These are phyloP conservation scores for Leucania comma DNA, from an alignment of 2,888 invertebrate genomes.

Conservation along the genomic window DNA sequence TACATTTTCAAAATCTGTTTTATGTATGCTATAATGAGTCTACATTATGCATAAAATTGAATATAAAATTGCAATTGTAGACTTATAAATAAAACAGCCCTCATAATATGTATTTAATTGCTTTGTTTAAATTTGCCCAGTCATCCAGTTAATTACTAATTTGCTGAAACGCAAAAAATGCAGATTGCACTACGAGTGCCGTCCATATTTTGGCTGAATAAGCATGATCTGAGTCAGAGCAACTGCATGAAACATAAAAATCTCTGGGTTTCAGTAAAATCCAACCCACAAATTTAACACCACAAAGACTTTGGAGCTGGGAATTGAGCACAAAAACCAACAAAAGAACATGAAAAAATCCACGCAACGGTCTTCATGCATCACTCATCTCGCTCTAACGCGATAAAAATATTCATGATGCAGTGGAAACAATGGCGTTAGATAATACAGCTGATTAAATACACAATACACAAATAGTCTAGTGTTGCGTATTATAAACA, in stretches of 20 bases:
- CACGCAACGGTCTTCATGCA: constrained; percentile 83
- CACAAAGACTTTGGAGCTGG: constrained; percentile 57
- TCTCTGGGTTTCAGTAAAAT: constrained; percentile 35
- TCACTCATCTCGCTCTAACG: constrained; percentile 83
- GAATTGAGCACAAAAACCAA: constrained; percentile 70
- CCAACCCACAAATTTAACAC: constrained; percentile 24
- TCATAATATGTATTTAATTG: constrained; percentile 30
- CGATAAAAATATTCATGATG: constrained; percentile 87
- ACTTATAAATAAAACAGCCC: constrained; percentile 32
- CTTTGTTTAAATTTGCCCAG: constrained; percentile 57
- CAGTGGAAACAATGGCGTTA: constrained; percentile 84
- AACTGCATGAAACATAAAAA: constrained; percentile 46
- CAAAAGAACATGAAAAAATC: constrained; percentile 80
- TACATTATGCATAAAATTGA: constrained; percentile 16
- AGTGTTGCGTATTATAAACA: not conserved
- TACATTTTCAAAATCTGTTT: constrained; percentile 18
- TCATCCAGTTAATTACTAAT: constrained; percentile 56
- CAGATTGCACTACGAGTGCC: constrained; percentile 12
- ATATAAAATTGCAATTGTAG: constrained; percentile 24
- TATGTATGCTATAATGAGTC: not conserved
- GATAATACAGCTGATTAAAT: constrained; percentile 80
- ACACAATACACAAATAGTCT: constrained; percentile 50
- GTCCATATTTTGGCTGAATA: constrained; percentile 47
- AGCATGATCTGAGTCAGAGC: constrained; percentile 18
- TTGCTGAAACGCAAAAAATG: constrained; percentile 46